phyloP scores from a whole-genome alignment of 1,140 invertebrate species.

The Zaprionus lachaisei region DNA sequence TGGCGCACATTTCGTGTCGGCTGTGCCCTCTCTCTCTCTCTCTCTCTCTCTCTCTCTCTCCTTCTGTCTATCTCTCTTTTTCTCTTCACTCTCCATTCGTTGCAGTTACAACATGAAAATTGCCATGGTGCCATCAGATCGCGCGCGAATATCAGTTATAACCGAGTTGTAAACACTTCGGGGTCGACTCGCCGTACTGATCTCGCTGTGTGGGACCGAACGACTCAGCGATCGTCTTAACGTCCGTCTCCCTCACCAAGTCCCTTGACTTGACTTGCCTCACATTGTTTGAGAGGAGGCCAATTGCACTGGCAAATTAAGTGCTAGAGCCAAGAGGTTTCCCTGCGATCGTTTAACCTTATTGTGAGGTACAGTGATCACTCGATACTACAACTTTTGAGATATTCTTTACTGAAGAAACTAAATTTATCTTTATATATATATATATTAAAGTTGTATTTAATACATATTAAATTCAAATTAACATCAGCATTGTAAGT shows the following conservation, averaged over 20 bases:
- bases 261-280: neutral
- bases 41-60: slow-evolving; percentile 10
- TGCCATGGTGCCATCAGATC: slow-evolving; percentile 58
- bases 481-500: too few relatives aligned
- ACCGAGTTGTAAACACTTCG: slow-evolving; percentile 61
- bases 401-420: too few relatives aligned
- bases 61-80: slow-evolving; percentile 1
- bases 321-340: slow-evolving; percentile 35
- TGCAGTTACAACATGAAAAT: slow-evolving; percentile 76
- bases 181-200: slow-evolving; percentile 27
- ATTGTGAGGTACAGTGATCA: neutral
- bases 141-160: slow-evolving; percentile 74
- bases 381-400: too few relatives aligned
- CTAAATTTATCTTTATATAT: too few relatives aligned
- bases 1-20: slow-evolving; percentile 50
- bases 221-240: neutral
- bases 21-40: slow-evolving; percentile 25
- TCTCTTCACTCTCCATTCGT: neutral
- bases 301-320: slow-evolving; percentile 30
- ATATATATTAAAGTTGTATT: too few relatives aligned
- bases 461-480: too few relatives aligned
- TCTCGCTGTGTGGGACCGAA: slow-evolving; percentile 45
- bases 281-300: neutral
- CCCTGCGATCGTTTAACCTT: slow-evolving; percentile 2
- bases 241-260: neutral